A percentile compares a stretch with the other conserved stretches of the same genome.
Evolutionary conservation across 2,113 vertebrate species (phyloP).

Genomic region (Pelvicachromis taeniatus): DNA sequence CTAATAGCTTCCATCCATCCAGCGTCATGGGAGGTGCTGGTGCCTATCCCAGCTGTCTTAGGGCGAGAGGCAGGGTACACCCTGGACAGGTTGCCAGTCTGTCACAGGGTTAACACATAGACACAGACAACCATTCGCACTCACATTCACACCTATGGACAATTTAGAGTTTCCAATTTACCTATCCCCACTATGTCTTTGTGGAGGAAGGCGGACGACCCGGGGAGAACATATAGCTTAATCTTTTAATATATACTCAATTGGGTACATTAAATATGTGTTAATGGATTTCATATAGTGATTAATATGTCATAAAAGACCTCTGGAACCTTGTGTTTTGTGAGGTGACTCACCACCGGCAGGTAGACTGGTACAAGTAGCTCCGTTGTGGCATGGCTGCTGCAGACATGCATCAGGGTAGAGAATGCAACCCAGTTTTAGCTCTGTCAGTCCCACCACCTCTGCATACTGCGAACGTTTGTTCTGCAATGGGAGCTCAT

Average conservation of each 20-base stretch:
- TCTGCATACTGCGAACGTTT: conserved; percentile 90
- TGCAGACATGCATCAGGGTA: conserved; percentile 87
- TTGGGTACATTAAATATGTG: neutral
- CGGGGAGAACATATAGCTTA: neutral
- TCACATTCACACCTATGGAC: too few species aligned
- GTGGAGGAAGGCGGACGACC: too few species aligned
- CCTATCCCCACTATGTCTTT: too few species aligned
- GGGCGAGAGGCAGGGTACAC: too few species aligned
- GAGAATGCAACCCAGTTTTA: conserved; percentile 91
- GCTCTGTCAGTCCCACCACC: conserved; percentile 89
- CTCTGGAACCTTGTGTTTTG: neutral
- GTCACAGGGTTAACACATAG: too few species aligned
- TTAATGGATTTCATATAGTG: neutral
- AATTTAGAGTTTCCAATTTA: too few species aligned
- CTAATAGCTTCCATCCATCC: neutral
- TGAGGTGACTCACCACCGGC: conserved; percentile 82
- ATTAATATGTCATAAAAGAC: neutral
- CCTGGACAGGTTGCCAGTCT: too few species aligned
- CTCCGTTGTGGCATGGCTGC: conserved; percentile 87
- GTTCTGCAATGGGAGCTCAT: conserved; percentile 91
- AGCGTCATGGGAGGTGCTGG: too few species aligned
- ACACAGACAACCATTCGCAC: too few species aligned
- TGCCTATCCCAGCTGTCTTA: too few species aligned
- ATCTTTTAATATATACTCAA: neutral
- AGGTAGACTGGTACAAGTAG: conserved; percentile 82